Base-by-base conservation (phyloP, 2,113 vertebrate genomes). In the Pogona vitticeps region DNA sequence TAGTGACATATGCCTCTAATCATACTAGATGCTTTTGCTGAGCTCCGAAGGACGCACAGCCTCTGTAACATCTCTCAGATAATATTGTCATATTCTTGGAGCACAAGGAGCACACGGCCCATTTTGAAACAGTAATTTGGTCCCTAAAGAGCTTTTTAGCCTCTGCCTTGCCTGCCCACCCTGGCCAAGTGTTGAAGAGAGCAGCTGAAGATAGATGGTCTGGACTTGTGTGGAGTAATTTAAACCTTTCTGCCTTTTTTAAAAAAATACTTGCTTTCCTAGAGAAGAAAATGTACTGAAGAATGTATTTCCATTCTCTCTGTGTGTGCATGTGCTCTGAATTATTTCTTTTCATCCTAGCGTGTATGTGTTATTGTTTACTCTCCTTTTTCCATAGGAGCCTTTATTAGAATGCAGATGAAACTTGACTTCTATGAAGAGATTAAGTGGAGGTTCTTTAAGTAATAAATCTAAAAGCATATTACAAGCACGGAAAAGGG, bases 401-500 rank as follows among this genome's bases (percentile, higher is more conserved):
- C 86, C 92, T 95, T 96, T 96, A 96, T 97, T 96, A 95, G 94
- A 95, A 94, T 92, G 91, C 89, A 94, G 96, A 95, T 87, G 90
- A 96, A 96, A 95, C 90, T 93, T 96, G 96, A 96, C 96, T 95
- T 96, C 82, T 81, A 89, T 86, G 0, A 31, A 94, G 95, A 78
- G 96, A 97, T 97, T 97, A 97, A 96, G 94, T 95, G 95, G 96
- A 96, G 95, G 94, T 97, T 97, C 96, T 96, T 97, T 94, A 92
- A 95, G 95, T 95, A 96, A 97, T 97, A 97, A 97, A 97, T 97
- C 96, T 96, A 96, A 97, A 96, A 95, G 95, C 95, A 97, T 96
- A 96, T 97, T 97, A 97, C 95, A 96, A 96, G 96, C 93, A 96
- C 95, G 92, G 92, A 95, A 95, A 95, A 93, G 95, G 96, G 96